A percentile compares a stretch with the other conserved stretches of the same genome.
Conservation (phyloP, 2,113 vertebrate genomes). For the Anarhynchus alexandrinus region DNA sequence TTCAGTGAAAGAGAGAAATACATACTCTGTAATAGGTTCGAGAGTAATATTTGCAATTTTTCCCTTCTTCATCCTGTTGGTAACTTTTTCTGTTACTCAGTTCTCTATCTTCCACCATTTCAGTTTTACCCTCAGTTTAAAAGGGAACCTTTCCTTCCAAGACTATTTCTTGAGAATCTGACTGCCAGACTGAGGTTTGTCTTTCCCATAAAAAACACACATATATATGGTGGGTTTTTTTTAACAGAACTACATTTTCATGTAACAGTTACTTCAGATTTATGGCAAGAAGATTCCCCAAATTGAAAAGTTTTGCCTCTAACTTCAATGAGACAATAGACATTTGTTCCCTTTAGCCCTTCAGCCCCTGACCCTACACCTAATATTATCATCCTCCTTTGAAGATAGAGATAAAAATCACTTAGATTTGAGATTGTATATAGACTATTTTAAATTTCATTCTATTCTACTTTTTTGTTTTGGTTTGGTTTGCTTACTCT, state of each 20-base stretch:
- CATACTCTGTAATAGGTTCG: neutral
- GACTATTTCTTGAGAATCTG: neutral
- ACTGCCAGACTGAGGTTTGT: neutral
- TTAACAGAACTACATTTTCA: neutral
- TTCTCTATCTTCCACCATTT: neutral
- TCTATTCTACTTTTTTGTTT: neutral
- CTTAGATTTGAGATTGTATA: neutral
- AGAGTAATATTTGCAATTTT: neutral
- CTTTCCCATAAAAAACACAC: neutral
- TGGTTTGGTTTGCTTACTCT: neutral
- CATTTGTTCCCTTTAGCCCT: neutral
- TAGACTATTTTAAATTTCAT: neutral
- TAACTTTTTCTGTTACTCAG: neutral
- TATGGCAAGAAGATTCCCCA: neutral
- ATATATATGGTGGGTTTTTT: too few species aligned
- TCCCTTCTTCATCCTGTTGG: neutral
- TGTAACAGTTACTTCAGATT: neutral
- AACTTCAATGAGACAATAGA: neutral
- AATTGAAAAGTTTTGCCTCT: neutral
- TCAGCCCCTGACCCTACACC: neutral
- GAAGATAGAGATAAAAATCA: neutral
- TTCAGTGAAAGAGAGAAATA: neutral
- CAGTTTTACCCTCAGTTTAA: neutral
- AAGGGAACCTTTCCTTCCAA: neutral
- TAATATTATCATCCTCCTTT: neutral